Evolutionary conservation across 2,888 invertebrate genomes (phyloP), one percentile per base, ranked within the genome.

Genomic region (Rotaria magnacalcarata): DNA sequence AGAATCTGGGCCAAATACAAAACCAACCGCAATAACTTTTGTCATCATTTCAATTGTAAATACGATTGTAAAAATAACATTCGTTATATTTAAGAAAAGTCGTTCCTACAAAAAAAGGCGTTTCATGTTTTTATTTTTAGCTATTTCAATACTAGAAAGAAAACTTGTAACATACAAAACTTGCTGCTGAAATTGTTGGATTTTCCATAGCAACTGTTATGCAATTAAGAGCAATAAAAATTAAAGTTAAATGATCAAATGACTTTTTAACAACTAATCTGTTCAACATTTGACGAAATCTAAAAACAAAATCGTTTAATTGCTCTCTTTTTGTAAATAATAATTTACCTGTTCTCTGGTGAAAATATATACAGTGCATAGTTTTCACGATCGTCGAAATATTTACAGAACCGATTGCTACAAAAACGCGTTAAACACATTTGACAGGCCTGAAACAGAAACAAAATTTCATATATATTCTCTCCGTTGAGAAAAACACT

Each of bases 131-230:
- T 50, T 50, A 11, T 50, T 8, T 50, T 14, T 43, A 24, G 27
- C 14, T 84, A 41, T 50, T 54, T 84, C 24, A 58, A 4, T 0
- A 24, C 8, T 34, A 84, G 8, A 67, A 67, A 67, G 56, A 87
- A 21, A 19, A 43, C 7, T 27, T 27, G 4, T 21, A 24, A 88
- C 90, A 89, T 89, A 91, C 91, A 21, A 88, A 60, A 89, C 97
- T 96, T 89, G 94, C 93, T 0, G 96, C 96, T 60, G 98, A 97
- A 90, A 99, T 99, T 91, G 96, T 96, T 16, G 99, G 99, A 88
- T 99, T 92, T 92, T 99, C 99, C 99, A 99, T 99, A 2, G 99
- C 99, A 87, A 99, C 92, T 0, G 99, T 99, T 88, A 99, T 97
- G 92, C 99, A 99, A 92, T 99, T 99, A 88, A 98, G 93, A 4